Percentiles rank a stretch among this genome's conserved stretches.
These are phyloP conservation scores for Hippocampus zosterae DNA, from an alignment of 2,113 vertebrate species.

Conservation along the genomic window DNA sequence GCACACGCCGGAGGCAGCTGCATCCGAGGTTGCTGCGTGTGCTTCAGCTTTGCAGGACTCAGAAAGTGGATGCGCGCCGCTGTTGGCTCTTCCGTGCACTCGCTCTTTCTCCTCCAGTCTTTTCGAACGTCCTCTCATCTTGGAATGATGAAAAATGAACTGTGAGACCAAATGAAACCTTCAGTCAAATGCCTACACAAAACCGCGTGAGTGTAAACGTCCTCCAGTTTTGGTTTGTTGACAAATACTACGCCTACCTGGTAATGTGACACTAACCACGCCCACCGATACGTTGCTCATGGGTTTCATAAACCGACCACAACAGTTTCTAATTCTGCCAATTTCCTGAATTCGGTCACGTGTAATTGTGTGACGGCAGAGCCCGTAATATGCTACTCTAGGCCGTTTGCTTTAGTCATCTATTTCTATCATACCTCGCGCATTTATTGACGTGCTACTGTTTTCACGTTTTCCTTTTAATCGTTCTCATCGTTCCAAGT, in stretches of 20 bases:
- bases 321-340: background rate
- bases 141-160: background rate
- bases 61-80: conserved; percentile 35
- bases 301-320: background rate
- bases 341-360: background rate
- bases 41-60: conserved; percentile 40
- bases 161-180: background rate
- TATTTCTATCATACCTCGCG: too few relatives aligned
- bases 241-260: background rate
- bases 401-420: too few relatives aligned
- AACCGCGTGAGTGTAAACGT: background rate
- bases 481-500: too few relatives aligned
- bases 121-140: conserved; percentile 45
- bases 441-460: too few relatives aligned
- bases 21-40: background rate
- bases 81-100: background rate
- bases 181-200: background rate
- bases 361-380: background rate
- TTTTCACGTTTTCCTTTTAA: too few relatives aligned
- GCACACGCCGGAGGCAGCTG: background rate
- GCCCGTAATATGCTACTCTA: too few relatives aligned
- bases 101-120: background rate
- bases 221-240: background rate
- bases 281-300: background rate
- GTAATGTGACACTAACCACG: background rate